Conservation (phyloP, 2,888 invertebrate species). For the Theristus sp. region DNA sequence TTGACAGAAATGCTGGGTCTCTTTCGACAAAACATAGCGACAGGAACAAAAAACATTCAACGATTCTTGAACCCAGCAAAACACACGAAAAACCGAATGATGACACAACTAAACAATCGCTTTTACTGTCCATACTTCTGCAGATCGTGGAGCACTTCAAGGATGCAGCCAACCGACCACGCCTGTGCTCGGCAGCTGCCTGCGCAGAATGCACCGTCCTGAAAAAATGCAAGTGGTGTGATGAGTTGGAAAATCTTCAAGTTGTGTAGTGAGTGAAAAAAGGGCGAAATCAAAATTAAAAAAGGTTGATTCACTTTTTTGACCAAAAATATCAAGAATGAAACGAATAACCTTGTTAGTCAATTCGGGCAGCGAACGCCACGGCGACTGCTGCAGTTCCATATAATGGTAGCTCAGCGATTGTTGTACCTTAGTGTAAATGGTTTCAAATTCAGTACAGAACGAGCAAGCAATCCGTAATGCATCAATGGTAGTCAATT, state of each 20-base stretch:
- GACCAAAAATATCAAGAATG: neutral
- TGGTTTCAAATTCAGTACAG: no score
- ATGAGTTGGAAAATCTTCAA: neutral
- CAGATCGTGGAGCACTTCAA: constrained; percentile 51
- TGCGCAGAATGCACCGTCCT: constrained; percentile 56
- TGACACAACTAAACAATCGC: no score
- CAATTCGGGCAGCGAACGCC: constrained; percentile 87
- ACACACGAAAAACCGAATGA: no score
- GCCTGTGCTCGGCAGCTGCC: constrained; percentile 87
- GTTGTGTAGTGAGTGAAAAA: neutral
- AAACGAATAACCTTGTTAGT: constrained; percentile 44
- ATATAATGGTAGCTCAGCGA: constrained; percentile 51
- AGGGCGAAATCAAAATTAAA: neutral
- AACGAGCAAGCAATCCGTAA: no score
- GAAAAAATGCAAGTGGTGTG: no score
- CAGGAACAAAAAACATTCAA: no score
- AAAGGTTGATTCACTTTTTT: neutral
- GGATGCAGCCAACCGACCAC: constrained; percentile 71
- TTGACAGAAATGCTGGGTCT: no score
- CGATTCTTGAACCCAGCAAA: no score
- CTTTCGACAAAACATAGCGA: no score
- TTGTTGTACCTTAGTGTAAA: constrained; percentile 39
- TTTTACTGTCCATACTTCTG: constrained; percentile 4
- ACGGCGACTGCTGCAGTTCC: constrained; percentile 50
- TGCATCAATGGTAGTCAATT: no score